A percentile compares a stretch with the other conserved stretches of the same genome.
Conservation (phyloP, 2,797 vertebrate genomes). For the Lagodon rhomboides region DNA sequence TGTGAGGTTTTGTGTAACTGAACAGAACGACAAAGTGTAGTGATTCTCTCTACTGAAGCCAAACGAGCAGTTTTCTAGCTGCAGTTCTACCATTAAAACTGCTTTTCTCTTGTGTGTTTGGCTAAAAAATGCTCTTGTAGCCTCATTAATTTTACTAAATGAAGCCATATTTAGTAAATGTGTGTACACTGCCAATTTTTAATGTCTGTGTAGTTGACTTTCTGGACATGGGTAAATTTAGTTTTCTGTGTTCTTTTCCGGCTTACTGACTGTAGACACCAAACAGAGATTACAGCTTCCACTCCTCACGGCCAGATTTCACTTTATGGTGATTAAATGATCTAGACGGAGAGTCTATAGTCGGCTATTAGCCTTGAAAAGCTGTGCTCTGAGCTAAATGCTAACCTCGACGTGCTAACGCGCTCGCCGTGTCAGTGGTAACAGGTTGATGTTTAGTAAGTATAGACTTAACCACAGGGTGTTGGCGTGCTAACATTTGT, state of each 20-base stretch:
- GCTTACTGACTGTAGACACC: background rate
- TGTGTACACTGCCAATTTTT: background rate
- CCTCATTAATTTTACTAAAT: constrained; percentile 8
- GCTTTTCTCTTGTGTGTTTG: background rate
- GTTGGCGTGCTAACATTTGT: background rate
- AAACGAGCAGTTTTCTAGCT: constrained; percentile 1
- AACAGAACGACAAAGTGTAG: constrained; percentile 10
- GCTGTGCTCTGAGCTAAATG: no score
- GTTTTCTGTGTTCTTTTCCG: background rate
- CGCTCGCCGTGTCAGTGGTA: background rate
- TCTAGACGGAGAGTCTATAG: constrained; percentile 1
- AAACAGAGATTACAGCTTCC: constrained; percentile 13
- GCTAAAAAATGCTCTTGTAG: background rate
- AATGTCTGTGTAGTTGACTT: background rate
- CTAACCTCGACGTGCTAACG: background rate
- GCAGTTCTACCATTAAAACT: background rate
- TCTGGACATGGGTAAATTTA: background rate
- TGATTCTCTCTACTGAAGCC: background rate
- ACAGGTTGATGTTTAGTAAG: background rate
- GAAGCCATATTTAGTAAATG: background rate
- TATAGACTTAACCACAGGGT: no score
- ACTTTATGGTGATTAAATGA: constrained; percentile 13
- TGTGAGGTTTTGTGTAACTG: background rate
- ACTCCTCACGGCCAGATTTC: constrained; percentile 3
- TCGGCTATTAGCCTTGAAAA: background rate